Percentiles rank a stretch among this genome's conserved stretches.
Evolutionary conservation across 2,888 invertebrate species (phyloP).

Genomic region (Pyrochroa serraticornis): DNA sequence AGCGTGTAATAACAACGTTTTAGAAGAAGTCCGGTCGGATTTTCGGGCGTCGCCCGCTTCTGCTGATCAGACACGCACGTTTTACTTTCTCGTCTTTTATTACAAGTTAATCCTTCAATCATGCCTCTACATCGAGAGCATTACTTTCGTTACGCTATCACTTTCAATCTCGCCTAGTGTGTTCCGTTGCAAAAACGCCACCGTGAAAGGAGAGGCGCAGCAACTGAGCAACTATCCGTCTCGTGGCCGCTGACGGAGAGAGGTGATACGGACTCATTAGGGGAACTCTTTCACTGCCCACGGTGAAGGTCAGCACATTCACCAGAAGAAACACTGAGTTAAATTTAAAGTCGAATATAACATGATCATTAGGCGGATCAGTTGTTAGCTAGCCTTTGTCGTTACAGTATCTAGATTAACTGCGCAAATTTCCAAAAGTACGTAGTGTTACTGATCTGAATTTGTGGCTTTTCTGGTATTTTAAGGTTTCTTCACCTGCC

Average conservation of each 20-base stretch:
- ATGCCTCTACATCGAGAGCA: slow-evolving; percentile 16
- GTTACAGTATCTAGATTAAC: too few relatives aligned
- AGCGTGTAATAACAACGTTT: too few relatives aligned
- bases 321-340: slow-evolving; percentile 12
- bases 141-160: slow-evolving; percentile 32
- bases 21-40: too few relatives aligned
- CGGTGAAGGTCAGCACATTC: slow-evolving; percentile 43
- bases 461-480: too few relatives aligned
- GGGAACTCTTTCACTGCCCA: slow-evolving; percentile 37
- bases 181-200: slow-evolving; percentile 12
- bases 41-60: too few relatives aligned
- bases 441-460: too few relatives aligned
- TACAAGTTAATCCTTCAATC: slow-evolving; percentile 10
- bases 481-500: too few relatives aligned
- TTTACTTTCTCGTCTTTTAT: slow-evolving; percentile 20
- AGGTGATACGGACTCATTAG: slow-evolving; percentile 18
- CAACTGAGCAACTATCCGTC: too few relatives aligned
- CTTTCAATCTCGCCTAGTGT: slow-evolving; percentile 30
- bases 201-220: slow-evolving; percentile 23
- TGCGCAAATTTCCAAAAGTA: too few relatives aligned
- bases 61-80: neutral
- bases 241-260: slow-evolving; percentile 13
- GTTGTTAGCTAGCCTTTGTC: too few relatives aligned
- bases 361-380: neutral
- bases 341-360: neutral